Base-by-base conservation (phyloP, 2,888 invertebrate species). In the Troides helena region DNA sequence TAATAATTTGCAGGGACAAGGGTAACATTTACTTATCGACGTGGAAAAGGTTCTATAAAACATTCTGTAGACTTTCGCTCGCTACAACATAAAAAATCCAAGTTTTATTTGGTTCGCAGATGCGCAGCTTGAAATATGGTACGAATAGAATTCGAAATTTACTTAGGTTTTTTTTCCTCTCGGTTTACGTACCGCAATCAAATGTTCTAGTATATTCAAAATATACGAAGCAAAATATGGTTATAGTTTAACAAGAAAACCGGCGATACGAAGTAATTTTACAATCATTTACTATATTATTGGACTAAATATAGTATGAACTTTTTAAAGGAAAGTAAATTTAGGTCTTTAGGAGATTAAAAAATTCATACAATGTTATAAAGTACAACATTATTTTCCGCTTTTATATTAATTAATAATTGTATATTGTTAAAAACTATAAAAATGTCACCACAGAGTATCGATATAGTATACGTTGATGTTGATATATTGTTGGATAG, bases 21-120 rank as follows among this genome's bases (percentile, higher is more conserved):
- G 87, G 87, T 85, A 87, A 86, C 87, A 86, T 90, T 90, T 89
- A 88, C 89, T 90, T 90, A 89, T 89, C 87, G 89, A 85, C 84
- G 85, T 83, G 86, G 85, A 88, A 90, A 86, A 86, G 86, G 86
- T 85, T 82, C 80, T 80, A 83, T 87, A 85, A 88, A 88, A 86
- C 84, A 86, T 88, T 87, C 82, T 78, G 79, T 80, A 79, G 81
- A 79, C 80, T 81, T 79, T 79, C 77, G 62, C 68, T 58, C 23
- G 56, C 21, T 81, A 79, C 78, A 68, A 74, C 77, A 81, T 78
- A 79, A 81, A 81, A 81, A 78, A 79, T 72, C 74, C 79, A 82
- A 78, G 82, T 86, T 85, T 87, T 87, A 83, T 85, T 83, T 81
- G 78, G 78, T 77, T 73, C 75, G 72, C 80, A 82, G 81, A 81